A percentile compares a stretch with the other conserved stretches of the same genome.
These are phyloP conservation scores for Drosophila buzzatii DNA, from an alignment of 2,888 invertebrate species.

Conservation along the genomic window DNA sequence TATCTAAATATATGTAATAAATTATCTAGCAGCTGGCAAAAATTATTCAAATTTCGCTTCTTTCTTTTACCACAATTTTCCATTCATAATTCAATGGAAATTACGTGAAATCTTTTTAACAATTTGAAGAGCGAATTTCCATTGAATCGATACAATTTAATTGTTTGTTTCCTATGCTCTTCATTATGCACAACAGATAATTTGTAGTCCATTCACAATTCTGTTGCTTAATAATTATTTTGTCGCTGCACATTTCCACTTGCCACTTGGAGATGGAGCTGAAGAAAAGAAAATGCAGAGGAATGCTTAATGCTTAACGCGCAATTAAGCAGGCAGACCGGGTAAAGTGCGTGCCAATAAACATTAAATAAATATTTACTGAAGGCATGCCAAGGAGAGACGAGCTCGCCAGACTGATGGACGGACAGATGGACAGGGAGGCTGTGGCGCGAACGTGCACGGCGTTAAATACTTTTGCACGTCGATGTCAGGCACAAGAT, in stretches of 20 bases:
- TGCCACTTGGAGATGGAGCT: not conserved
- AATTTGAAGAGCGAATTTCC: too few species aligned
- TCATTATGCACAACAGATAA: slow-evolving; percentile 6
- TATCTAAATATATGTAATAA: not conserved
- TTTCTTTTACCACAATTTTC: not conserved
- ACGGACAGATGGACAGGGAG: slow-evolving; percentile 1
- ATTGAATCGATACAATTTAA: not conserved
- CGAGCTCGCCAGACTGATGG: slow-evolving; percentile 15
- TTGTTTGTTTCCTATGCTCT: slow-evolving; percentile 6
- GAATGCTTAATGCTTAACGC: slow-evolving; percentile 72
- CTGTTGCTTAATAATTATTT: slow-evolving; percentile 38
- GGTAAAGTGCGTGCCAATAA: slow-evolving; percentile 74
- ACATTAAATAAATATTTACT: slow-evolving; percentile 79
- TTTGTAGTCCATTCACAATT: slow-evolving; percentile 30
- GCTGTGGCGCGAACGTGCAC: slow-evolving; percentile 43
- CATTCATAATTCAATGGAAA: not conserved
- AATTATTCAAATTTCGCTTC: not conserved
- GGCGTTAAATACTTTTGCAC: slow-evolving; percentile 72
- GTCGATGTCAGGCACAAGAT: slow-evolving; percentile 30
- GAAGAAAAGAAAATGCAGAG: slow-evolving; percentile 13
- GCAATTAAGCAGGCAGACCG: slow-evolving; percentile 68
- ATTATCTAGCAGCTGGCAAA: not conserved
- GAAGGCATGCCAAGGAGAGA: slow-evolving; percentile 36
- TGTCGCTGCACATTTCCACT: slow-evolving; percentile 37
- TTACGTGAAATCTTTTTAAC: not conserved